phyloP scores from a whole-genome alignment of 2,888 invertebrate genomes.

The Leptura quadrifasciata region DNA sequence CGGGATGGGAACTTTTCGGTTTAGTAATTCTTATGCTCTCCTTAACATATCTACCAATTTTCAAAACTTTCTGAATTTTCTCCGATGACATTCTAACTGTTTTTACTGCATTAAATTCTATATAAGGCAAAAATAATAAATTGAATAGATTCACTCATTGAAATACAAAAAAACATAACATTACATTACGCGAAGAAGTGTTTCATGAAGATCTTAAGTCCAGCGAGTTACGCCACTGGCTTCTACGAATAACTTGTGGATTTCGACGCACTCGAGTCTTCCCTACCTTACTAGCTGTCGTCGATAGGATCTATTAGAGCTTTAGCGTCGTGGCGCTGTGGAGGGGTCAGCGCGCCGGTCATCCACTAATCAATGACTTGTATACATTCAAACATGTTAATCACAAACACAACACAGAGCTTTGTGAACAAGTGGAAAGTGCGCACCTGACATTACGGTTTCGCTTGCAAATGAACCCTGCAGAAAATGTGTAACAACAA shows the following conservation, averaged over 20 bases:
- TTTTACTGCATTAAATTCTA: no score
- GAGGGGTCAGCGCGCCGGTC: slow-evolving; percentile 66
- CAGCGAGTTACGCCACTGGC: neutral
- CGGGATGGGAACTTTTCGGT: no score
- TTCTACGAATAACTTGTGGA: slow-evolving; percentile 35
- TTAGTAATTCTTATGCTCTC: no score
- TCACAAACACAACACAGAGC: slow-evolving; percentile 7
- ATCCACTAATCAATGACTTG: slow-evolving; percentile 64
- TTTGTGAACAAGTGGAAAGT: slow-evolving; percentile 18
- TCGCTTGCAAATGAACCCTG: neutral
- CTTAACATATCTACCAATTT: no score
- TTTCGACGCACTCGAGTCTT: slow-evolving; percentile 33
- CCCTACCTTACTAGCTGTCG: slow-evolving; percentile 24
- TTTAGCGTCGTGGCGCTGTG: slow-evolving; percentile 55
- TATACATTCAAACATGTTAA: slow-evolving; percentile 31
- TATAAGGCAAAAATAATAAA: no score
- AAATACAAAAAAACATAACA: no score
- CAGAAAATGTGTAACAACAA: slow-evolving; percentile 56
- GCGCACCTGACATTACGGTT: neutral
- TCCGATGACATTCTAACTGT: no score
- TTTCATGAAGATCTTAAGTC: no score
- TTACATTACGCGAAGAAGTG: no score
- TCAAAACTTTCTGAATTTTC: no score
- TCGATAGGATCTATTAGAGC: slow-evolving; percentile 37
- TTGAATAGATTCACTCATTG: no score